phyloP scores from a whole-genome alignment of 2,113 vertebrate species.

The Setophaga coronata region DNA sequence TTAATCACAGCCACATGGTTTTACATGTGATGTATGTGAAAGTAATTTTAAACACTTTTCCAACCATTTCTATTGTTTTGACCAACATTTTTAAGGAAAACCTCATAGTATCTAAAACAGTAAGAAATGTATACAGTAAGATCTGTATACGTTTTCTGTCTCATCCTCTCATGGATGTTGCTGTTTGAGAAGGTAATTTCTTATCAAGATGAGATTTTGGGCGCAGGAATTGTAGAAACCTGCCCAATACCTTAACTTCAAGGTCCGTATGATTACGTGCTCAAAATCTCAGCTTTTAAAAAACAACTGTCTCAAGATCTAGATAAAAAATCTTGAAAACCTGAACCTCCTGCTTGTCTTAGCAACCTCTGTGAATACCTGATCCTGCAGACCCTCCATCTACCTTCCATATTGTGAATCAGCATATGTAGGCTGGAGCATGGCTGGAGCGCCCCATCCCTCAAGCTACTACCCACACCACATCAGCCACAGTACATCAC shows the following conservation, averaged over 20 bases:
- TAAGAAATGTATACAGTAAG: not conserved
- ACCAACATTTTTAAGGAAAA: not conserved
- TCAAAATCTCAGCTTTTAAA: not conserved
- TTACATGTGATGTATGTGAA: fast-evolving
- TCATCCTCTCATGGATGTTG: not conserved
- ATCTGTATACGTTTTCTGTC: not conserved
- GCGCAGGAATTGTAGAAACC: not conserved
- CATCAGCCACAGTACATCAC: not conserved
- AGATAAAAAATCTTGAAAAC: not conserved
- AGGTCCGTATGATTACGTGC: not conserved
- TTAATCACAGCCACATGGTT: not conserved
- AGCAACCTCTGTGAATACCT: not conserved
- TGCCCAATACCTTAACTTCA: not conserved
- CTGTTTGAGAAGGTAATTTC: not conserved
- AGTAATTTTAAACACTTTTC: not conserved
- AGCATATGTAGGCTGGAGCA: fast-evolving
- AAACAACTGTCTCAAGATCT: not conserved
- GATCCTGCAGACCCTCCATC: not conserved
- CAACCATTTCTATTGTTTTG: not conserved
- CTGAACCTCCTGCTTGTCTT: not conserved
- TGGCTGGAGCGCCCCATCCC: not conserved
- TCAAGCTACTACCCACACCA: not conserved
- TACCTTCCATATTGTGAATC: not conserved
- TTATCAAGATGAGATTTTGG: not conserved
- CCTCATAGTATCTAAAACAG: not conserved